These are phyloP conservation scores for Thunnus thynnus DNA, from an alignment of 2,113 vertebrate species.

Conservation along the genomic window DNA sequence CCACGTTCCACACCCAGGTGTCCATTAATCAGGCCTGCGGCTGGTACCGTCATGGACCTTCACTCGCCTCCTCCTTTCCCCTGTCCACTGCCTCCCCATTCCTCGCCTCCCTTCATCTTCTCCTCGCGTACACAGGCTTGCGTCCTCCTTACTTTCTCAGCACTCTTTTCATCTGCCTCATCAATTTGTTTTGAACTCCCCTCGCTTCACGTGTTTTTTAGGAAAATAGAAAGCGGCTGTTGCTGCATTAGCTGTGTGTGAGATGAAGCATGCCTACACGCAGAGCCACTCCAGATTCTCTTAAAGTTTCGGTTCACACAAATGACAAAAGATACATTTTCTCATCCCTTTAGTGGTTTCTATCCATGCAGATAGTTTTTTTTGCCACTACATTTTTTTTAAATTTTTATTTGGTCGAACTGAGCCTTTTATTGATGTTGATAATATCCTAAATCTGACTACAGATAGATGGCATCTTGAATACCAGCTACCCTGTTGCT, in stretches of 20 bases:
- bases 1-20: conserved; percentile 49
- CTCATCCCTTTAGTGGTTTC: not conserved
- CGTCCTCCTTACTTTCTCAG: conserved; percentile 39
- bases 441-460: no score
- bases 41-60: conserved; percentile 76
- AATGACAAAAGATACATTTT: not conserved
- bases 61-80: conserved; percentile 26
- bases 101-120: conserved; percentile 31
- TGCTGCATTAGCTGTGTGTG: not conserved
- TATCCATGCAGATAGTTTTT: no score
- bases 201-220: conserved; percentile 2
- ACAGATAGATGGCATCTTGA: not conserved
- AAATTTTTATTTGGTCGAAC: not conserved
- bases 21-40: conserved; percentile 72
- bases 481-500: not conserved
- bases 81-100: conserved; percentile 18
- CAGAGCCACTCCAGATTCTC: not conserved
- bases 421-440: not conserved
- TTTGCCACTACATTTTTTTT: no score
- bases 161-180: conserved; percentile 33
- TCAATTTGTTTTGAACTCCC: conserved; percentile 42
- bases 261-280: not conserved
- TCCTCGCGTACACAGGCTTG: no score
- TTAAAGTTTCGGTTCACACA: not conserved
- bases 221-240: conserved; percentile 45